A percentile compares a stretch with the other conserved stretches of the same genome.
These are phyloP conservation scores for Caerostris darwini DNA, from an alignment of 1,140 invertebrate species.

Conservation along the genomic window DNA sequence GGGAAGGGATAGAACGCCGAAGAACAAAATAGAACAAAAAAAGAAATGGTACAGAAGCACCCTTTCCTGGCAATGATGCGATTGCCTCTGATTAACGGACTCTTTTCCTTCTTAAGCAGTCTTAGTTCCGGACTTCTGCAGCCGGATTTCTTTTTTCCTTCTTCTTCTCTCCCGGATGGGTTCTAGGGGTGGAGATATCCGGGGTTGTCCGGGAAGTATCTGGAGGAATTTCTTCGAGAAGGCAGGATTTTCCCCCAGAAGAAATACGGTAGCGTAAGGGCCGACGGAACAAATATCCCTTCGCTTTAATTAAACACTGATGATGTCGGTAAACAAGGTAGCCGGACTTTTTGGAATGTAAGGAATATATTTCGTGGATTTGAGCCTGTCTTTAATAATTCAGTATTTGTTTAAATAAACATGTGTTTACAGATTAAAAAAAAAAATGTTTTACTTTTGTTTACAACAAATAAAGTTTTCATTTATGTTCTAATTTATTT, in stretches of 20 bases:
- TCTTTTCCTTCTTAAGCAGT: conserved; percentile 58
- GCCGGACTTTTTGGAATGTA: too few species aligned
- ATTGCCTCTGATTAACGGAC: conserved; percentile 66
- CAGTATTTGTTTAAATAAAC: too few species aligned
- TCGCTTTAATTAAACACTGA: conserved; percentile 28
- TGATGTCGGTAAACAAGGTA: conserved; percentile 23
- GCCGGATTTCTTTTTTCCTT: conserved; percentile 11
- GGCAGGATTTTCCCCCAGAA: neutral
- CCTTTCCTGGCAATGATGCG: conserved; percentile 51
- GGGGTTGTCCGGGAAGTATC: conserved; percentile 41
- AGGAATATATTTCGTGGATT: too few species aligned
- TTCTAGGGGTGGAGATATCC: conserved; percentile 34
- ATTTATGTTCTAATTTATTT: too few species aligned
- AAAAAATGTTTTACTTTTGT: too few species aligned
- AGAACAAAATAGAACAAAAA: neutral
- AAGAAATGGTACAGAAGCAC: neutral
- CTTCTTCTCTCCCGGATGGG: conserved; percentile 7
- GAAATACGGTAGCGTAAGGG: neutral
- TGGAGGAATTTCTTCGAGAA: conserved; percentile 6
- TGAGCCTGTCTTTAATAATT: too few species aligned
- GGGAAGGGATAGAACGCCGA: conserved; percentile 10
- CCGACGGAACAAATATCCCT: conserved; percentile 35
- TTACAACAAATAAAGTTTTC: too few species aligned
- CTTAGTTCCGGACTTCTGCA: conserved; percentile 63
- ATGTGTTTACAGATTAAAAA: too few species aligned